Evolutionary conservation across 2,113 vertebrate genomes (phyloP).

Genomic region (Thunnus thynnus): DNA sequence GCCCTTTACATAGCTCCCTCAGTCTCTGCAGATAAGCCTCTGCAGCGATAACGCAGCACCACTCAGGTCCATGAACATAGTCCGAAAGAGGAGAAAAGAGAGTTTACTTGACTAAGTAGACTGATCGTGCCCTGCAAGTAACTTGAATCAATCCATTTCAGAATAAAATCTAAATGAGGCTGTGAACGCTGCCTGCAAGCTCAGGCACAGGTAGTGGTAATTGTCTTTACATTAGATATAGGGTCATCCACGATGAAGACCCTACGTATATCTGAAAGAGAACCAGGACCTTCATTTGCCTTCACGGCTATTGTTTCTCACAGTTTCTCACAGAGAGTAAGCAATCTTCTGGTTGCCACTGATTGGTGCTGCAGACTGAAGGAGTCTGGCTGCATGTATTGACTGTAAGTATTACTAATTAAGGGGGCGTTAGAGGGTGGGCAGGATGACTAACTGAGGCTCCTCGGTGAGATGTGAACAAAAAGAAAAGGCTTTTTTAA

Average conservation of each 20-base stretch:
- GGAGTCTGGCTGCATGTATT: slow-evolving; percentile 16
- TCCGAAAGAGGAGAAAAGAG: slow-evolving; percentile 33
- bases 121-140: not conserved
- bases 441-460: slow-evolving; percentile 59
- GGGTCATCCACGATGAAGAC: not conserved
- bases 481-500: not conserved
- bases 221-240: too few relatives aligned
- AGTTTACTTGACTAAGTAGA: slow-evolving; percentile 56
- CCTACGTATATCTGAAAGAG: not conserved
- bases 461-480: slow-evolving; percentile 21
- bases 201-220: not conserved
- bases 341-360: slow-evolving; percentile 19
- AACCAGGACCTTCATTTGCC: not conserved
- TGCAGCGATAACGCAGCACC: slow-evolving; percentile 37
- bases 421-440: slow-evolving; percentile 47
- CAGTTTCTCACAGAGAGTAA: not conserved
- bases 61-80: slow-evolving; percentile 26
- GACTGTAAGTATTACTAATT: slow-evolving; percentile 47
- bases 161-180: slow-evolving; percentile 12
- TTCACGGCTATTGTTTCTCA: slow-evolving; percentile 19
- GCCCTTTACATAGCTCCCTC: slow-evolving; percentile 51
- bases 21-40: slow-evolving; percentile 63
- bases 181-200: not conserved
- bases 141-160: slow-evolving; percentile 9
- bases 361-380: slow-evolving; percentile 26